These are phyloP conservation scores for Pseudolycoriella hygida DNA, from an alignment of 2,888 invertebrate genomes.

Conservation along the genomic window DNA sequence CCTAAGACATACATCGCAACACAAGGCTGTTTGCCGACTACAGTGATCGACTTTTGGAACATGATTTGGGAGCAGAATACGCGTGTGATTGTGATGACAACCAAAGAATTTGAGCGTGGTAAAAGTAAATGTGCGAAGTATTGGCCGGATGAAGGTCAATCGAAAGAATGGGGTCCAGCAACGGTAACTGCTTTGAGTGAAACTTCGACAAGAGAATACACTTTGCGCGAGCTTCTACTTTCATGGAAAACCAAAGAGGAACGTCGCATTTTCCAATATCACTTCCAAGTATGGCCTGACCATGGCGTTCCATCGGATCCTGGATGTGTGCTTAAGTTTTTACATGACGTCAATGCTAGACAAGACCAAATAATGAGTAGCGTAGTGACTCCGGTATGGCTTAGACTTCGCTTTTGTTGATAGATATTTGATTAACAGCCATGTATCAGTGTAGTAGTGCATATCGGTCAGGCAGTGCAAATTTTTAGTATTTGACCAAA, in stretches of 20 bases:
- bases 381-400: slow-evolving; percentile 24
- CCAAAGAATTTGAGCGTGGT: slow-evolving; percentile 91
- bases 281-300: slow-evolving; percentile 89
- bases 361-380: slow-evolving; percentile 48
- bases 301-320: slow-evolving; percentile 64
- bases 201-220: slow-evolving; percentile 77
- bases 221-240: slow-evolving; percentile 65
- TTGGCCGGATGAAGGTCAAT: slow-evolving; percentile 80
- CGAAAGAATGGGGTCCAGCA: slow-evolving; percentile 60
- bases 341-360: slow-evolving; percentile 74
- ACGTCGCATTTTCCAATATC: slow-evolving; percentile 63
- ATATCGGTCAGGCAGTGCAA: too few relatives aligned
- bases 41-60: slow-evolving; percentile 90
- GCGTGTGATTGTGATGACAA: slow-evolving; percentile 97
- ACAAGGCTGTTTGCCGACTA: slow-evolving; percentile 83
- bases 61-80: slow-evolving; percentile 99
- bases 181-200: slow-evolving; percentile 64
- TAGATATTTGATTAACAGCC: too few relatives aligned
- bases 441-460: too few relatives aligned
- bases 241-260: slow-evolving; percentile 34
- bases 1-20: slow-evolving; percentile 75
- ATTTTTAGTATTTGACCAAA: too few relatives aligned
- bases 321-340: slow-evolving; percentile 73
- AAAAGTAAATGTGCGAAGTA: slow-evolving; percentile 91
- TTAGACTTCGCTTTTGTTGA: background rate